Evolutionary conservation across 2,888 invertebrate species (phyloP).

Genomic region (Archaeoteleia sp.): DNA sequence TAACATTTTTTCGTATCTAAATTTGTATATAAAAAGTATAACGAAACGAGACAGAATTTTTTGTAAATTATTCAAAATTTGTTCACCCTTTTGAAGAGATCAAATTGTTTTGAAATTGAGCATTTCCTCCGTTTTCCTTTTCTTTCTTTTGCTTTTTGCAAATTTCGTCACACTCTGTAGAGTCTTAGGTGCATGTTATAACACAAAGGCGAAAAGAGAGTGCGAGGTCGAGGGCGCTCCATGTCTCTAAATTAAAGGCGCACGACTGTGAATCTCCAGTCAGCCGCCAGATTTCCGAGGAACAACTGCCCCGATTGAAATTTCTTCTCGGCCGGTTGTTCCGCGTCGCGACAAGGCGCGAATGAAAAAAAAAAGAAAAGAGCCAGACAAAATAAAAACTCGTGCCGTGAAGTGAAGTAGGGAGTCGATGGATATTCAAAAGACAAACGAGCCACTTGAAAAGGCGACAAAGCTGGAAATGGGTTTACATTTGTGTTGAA

Average conservation of each 20-base stretch:
- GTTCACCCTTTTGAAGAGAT: too few species aligned
- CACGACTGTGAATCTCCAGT: conserved; percentile 71
- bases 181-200: conserved; percentile 34
- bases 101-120: too few species aligned
- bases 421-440: conserved; percentile 18
- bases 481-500: conserved; percentile 11
- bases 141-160: too few species aligned
- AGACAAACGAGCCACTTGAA: conserved; percentile 23
- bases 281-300: conserved; percentile 69
- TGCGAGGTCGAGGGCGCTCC: conserved; percentile 72
- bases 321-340: conserved; percentile 17
- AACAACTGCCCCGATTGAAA: conserved; percentile 50
- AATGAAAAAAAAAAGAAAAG: conserved; percentile 5
- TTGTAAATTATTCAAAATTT: too few species aligned
- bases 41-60: too few species aligned
- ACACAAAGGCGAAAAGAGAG: conserved; percentile 51
- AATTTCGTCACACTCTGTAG: conserved; percentile 36
- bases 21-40: too few species aligned
- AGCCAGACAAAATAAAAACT: conserved; percentile 7
- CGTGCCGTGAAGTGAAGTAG: conserved; percentile 4
- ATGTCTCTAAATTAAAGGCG: conserved; percentile 72
- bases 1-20: too few species aligned
- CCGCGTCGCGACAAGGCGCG: conserved; percentile 3
- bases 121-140: conserved; percentile 5
- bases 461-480: conserved; percentile 2